A percentile compares a stretch with the other conserved stretches of the same genome.
These are phyloP conservation scores for Corvus hawaiiensis DNA, from an alignment of 2,113 vertebrate species.

Conservation along the genomic window DNA sequence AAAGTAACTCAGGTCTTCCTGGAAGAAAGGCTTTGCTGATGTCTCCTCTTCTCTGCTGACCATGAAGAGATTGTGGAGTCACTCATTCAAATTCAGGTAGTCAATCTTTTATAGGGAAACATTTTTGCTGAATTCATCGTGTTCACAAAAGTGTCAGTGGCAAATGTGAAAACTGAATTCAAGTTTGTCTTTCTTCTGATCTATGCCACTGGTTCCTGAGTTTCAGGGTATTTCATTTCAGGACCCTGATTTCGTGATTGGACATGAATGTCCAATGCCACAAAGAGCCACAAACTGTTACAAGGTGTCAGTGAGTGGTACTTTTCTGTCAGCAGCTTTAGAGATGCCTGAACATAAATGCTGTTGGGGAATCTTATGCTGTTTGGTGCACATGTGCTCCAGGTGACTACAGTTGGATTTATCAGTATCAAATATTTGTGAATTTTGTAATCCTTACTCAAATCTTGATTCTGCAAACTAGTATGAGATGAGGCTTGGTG, in stretches of 20 bases:
- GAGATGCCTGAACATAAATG: neutral
- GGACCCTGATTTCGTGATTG: neutral
- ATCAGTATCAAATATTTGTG: neutral
- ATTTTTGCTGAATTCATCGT: neutral
- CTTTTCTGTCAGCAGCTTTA: neutral
- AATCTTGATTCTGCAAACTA: neutral
- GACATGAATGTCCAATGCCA: neutral
- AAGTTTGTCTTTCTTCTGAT: neutral
- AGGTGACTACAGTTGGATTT: neutral
- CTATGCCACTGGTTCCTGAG: neutral
- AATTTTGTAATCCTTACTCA: neutral
- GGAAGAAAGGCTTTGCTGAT: neutral
- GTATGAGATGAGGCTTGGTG: neutral
- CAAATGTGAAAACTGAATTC: neutral
- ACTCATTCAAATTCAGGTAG: neutral
- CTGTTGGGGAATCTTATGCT: neutral
- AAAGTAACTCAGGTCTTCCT: neutral
- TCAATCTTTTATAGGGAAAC: neutral
- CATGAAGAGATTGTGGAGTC: neutral
- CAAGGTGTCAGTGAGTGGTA: rapidly evolving
- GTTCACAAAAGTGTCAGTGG: neutral
- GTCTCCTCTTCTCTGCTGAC: neutral
- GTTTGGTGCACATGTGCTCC: neutral
- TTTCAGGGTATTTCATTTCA: neutral
- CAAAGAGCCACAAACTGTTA: neutral